Evolutionary conservation across 2,888 invertebrate genomes (phyloP), one percentile per base, ranked within the genome.

Genomic region (Agrochola macilenta): DNA sequence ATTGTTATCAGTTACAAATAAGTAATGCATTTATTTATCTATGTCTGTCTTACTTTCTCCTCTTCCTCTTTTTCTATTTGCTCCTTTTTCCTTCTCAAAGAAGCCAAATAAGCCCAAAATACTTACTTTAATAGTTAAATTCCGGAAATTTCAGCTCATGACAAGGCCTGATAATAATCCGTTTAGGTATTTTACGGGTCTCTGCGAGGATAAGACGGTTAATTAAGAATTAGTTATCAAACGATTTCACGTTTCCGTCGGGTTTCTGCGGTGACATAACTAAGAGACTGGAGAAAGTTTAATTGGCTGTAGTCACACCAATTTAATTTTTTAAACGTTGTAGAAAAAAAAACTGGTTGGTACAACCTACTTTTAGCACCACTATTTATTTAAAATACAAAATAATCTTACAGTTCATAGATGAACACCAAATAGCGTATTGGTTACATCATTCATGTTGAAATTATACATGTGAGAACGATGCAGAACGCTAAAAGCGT

Each of bases 181-280:
- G 69, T 57, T 46, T 46, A 17, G 30, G n/a, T 65, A 43, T 43
- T 68, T 39, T 35, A 58, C 14, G 5, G 49, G 35, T 71, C 35
- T 49, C 35, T 23, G 12, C 17, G 46, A 49, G 17, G n/a, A 39
- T 35, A 30, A 46, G 17, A 39, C 23, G 49, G n/a, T 60, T 74
- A 60, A 74, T 49, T 71, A 58, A 35, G 20, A 14, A 14, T 30
- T 30, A 30, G 12, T 46, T 39, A 49, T 57, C 43, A 60, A 74
- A 71, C 46, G 26, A 49, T 60, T 60, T 26, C 23, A 23, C 23
- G 17, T 61, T 30, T 39, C 73, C 23, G 60, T 12, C 49, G 12
- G 49, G 26, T 17, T 74, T 26, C 39, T 73, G 60, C 23, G 49
- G 60, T 39, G 49, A 73, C 5, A 30, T 72, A 72, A 49, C 23